Conservation (phyloP, 2,888 invertebrate genomes). For the Dendrolimus pini region DNA sequence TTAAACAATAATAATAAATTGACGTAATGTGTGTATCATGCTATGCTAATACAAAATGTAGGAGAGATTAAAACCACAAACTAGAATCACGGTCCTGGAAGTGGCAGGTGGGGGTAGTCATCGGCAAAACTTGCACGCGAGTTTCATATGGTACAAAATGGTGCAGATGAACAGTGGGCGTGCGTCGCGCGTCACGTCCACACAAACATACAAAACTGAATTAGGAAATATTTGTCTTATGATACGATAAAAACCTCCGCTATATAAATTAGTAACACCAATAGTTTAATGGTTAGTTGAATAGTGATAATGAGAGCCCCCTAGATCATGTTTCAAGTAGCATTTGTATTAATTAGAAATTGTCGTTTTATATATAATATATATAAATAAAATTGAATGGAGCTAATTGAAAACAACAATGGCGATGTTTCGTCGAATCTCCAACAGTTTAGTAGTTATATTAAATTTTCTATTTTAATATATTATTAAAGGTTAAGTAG, state of each 20-base stretch:
- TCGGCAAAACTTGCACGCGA: too few species aligned
- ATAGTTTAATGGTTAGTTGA: conserved; percentile 57
- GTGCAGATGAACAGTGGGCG: neutral
- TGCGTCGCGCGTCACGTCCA: neutral
- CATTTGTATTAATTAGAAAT: conserved; percentile 65
- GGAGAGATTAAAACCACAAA: too few species aligned
- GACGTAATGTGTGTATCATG: too few species aligned
- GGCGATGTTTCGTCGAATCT: conserved; percentile 60
- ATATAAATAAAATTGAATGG: conserved; percentile 30
- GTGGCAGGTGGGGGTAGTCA: too few species aligned
- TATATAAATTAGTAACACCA: conserved; percentile 59
- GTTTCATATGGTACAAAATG: neutral
- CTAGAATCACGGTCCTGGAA: too few species aligned
- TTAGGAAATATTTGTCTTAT: conserved; percentile 42
- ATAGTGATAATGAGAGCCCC: conserved; percentile 53
- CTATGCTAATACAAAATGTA: too few species aligned
- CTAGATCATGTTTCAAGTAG: conserved; percentile 62
- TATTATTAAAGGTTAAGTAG: conserved; percentile 56
- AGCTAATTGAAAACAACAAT: conserved; percentile 31
- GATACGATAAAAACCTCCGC: conserved; percentile 37
- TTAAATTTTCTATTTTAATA: conserved; percentile 75
- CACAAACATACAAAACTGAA: conserved; percentile 2
- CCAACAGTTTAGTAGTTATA: conserved; percentile 63
- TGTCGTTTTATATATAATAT: conserved; percentile 54
- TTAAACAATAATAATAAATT: too few species aligned